Evolutionary conservation across 2,113 vertebrate genomes (phyloP).

Genomic region (Sorex araneus): DNA sequence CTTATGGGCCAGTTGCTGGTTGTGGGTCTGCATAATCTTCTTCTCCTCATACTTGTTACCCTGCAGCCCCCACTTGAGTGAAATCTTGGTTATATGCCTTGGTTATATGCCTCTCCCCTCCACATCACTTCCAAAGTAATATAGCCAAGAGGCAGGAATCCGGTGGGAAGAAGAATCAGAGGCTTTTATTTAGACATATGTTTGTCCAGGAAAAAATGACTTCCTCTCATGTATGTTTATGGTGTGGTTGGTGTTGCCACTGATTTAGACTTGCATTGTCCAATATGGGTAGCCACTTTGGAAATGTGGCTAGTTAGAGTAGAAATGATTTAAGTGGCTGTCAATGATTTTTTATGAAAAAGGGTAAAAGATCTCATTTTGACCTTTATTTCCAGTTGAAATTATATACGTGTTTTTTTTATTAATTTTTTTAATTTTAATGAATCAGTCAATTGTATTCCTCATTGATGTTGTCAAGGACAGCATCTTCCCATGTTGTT

Average conservation of each 20-base stretch:
- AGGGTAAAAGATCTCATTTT: neutral
- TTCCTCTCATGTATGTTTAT: neutral
- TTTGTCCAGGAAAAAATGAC: neutral
- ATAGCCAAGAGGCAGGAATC: neutral
- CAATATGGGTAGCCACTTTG: neutral
- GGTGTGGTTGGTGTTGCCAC: neutral
- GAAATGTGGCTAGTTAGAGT: neutral
- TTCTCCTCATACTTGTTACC: no score
- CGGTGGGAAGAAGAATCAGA: neutral
- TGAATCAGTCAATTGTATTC: no score
- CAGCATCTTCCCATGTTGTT: no score
- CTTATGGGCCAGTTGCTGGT: no score
- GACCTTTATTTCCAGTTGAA: conserved; percentile 29
- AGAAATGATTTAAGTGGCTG: neutral
- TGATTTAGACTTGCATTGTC: neutral
- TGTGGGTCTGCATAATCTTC: no score
- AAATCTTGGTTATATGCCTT: no score
- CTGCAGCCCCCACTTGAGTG: no score
- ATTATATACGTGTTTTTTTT: neutral
- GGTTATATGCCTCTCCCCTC: no score
- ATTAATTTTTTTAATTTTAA: no score
- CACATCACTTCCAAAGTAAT: no score
- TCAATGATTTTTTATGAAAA: conserved; percentile 2
- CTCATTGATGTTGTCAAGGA: no score
- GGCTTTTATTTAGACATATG: neutral